Percentiles rank a stretch among this genome's conserved stretches.
phyloP scores from a whole-genome alignment of 92 coral and sea anemone genomes.

The Galaxea fascicularis region DNA sequence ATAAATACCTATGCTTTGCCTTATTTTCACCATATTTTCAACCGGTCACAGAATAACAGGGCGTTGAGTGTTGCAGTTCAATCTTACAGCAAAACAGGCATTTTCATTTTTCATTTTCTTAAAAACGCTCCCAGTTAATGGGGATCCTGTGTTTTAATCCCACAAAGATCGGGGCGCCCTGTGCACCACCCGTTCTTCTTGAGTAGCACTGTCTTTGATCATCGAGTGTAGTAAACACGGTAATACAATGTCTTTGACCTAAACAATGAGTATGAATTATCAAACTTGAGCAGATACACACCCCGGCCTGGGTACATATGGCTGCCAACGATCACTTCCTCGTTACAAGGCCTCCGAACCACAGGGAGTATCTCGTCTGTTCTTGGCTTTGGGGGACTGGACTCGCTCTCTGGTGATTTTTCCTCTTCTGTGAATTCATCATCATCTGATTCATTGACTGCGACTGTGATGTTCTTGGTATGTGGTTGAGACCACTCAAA shows the following conservation, averaged over 20 bases:
- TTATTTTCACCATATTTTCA: not conserved
- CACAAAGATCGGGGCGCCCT: not conserved
- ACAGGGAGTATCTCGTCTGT: conserved; percentile 98
- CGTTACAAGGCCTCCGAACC: conserved; percentile 95
- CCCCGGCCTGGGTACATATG: conserved; percentile 99
- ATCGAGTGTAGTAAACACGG: conserved; percentile 96
- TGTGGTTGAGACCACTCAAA: conserved; percentile 97
- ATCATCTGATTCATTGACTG: conserved; percentile 94
- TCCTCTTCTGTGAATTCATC: conserved; percentile 80
- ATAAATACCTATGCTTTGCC: conserved; percentile 10
- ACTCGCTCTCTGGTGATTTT: conserved; percentile 62
- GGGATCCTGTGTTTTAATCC: not conserved
- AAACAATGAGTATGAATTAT: conserved; percentile 96
- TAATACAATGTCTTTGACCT: conserved; percentile 97
- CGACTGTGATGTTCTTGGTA: conserved; percentile 89
- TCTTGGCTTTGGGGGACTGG: conserved; percentile 69
- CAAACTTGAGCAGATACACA: conserved; percentile 95
- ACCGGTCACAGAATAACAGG: not conserved
- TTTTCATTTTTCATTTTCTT: not conserved
- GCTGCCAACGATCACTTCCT: conserved; percentile 98
- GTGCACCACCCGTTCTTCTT: not conserved
- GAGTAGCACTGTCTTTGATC: conserved; percentile 23
- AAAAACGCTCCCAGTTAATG: not conserved
- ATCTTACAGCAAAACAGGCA: not conserved
- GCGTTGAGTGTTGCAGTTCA: not conserved